Conservation (phyloP, 2,113 vertebrate species). For the Pandion haliaetus region DNA sequence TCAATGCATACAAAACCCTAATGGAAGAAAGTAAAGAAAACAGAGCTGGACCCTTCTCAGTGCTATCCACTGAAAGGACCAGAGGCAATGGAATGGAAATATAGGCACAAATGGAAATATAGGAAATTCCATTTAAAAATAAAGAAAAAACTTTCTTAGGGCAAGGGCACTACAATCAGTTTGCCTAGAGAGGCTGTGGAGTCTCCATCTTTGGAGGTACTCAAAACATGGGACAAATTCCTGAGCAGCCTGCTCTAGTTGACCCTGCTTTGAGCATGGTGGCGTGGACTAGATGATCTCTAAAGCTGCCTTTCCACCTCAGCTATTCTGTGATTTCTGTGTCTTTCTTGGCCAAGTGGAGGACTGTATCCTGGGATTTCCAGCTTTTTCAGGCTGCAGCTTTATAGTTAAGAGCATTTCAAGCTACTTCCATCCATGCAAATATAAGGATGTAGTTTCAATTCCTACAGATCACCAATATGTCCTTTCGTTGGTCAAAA, state of each 20-base stretch:
- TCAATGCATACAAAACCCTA: background rate
- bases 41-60: background rate
- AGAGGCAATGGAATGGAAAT: background rate
- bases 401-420: background rate
- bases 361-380: background rate
- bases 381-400: background rate
- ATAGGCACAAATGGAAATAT: background rate
- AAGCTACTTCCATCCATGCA: background rate
- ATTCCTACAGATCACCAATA: fast-evolving
- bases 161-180: background rate
- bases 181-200: background rate
- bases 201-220: background rate
- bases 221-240: background rate
- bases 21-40: background rate
- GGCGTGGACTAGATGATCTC: background rate
- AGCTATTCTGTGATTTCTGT: background rate
- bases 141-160: background rate
- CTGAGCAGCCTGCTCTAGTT: background rate
- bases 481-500: background rate
- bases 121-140: background rate
- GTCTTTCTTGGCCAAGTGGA: background rate
- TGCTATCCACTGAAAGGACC: background rate
- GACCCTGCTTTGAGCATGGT: background rate
- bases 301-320: background rate
- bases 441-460: background rate